Base-by-base conservation (phyloP, 2,797 vertebrate genomes). In the Merluccius polli region DNA sequence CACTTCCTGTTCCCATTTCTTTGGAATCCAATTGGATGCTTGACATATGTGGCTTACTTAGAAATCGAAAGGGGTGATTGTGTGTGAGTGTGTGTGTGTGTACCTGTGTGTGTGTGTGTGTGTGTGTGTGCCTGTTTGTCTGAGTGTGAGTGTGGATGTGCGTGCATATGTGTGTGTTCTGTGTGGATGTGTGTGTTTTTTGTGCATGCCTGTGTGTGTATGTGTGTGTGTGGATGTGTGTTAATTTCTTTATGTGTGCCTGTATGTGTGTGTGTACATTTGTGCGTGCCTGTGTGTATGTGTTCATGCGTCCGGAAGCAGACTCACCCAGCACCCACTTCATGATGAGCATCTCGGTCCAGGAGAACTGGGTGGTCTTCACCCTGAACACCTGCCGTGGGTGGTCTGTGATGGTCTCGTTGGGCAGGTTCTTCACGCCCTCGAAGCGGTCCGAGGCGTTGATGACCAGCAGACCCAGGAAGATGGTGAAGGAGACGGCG, bases 311-410 rank as follows among this genome's bases (percentile, higher is more conserved):
- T 32, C 16, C 30, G 15, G 73, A 72, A 13, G 21, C 0, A 21
- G 30, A 87, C 96, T 97, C 92, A 98, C 97, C 97, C 87, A 99
- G 80, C 59, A 99, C 96, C 97, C 97, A 99, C 85, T 98, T 98
- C 96, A 99, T 98, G 92, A 99, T 99, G 87, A 99, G 91, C 92
- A 99, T 88, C 89, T 99, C 97, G 0, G 97, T 99, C 97, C 97
- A 99, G 36, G 97, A 97, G 91, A 99, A 99, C 88, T 97, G 96
- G 4, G 97, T 98, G 73, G 97, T 99, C 93, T 98, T 99, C 82
- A 99, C 95, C 81, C 97, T 90, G 91, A 98, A 99, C 85, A 99
- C 95, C 86, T 99, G 97, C 13, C 95, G 95, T 0, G 97, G 97
- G 81, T 98, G 94, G 86, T 99, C 97, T 0, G 95, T 98, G 91